Conservation (phyloP, 2,113 vertebrate genomes). For the Trogon surrucura region DNA sequence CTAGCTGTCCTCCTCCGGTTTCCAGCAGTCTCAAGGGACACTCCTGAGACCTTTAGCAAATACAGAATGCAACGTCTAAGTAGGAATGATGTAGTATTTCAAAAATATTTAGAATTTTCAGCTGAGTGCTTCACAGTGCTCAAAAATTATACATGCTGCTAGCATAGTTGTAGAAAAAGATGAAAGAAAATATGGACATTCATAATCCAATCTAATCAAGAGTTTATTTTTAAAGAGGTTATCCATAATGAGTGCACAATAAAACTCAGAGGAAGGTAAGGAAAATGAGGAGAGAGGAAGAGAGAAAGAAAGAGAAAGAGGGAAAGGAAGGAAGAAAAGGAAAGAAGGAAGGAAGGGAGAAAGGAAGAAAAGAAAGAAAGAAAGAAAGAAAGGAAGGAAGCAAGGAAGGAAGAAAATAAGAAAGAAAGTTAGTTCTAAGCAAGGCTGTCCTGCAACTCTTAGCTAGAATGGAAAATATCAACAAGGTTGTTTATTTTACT, state of each 20-base stretch:
- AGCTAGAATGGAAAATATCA: background rate
- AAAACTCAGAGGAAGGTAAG: background rate
- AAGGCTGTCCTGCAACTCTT: background rate
- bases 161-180: background rate
- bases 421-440: background rate
- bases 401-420: rapidly evolving
- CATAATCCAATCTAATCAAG: background rate
- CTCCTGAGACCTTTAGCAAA: background rate
- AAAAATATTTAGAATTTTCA: background rate
- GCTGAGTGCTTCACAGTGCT: background rate
- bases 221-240: background rate
- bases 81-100: background rate
- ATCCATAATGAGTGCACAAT: background rate
- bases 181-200: background rate
- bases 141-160: background rate
- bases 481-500: background rate
- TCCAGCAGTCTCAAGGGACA: background rate
- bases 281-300: background rate
- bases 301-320: background rate
- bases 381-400: no score
- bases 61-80: background rate
- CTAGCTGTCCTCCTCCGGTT: background rate
- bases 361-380: no score
- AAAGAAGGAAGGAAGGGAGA: background rate
- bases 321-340: no score